These are phyloP conservation scores for Drosophila tani DNA, from an alignment of 1,140 invertebrate genomes.

Conservation along the genomic window DNA sequence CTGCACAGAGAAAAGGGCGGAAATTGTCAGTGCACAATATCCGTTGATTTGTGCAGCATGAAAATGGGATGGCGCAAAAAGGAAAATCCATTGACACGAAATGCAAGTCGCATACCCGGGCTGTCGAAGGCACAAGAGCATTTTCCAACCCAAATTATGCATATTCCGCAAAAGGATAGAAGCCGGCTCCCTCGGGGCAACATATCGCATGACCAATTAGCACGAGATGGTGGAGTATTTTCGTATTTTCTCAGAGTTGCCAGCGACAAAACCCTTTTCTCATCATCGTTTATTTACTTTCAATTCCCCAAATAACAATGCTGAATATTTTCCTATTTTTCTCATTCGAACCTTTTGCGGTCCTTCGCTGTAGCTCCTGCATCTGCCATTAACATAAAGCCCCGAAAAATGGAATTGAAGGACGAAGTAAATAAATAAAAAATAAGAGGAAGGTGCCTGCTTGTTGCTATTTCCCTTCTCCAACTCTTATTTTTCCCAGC, in stretches of 20 bases:
- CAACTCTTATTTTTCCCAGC: slow-evolving; percentile 4
- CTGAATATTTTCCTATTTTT: slow-evolving; percentile 66
- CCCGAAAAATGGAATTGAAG: slow-evolving; percentile 29
- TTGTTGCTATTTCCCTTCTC: slow-evolving; percentile 9
- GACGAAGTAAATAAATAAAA: slow-evolving; percentile 55
- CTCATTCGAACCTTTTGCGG: slow-evolving; percentile 43
- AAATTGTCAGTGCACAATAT: slow-evolving; percentile 82
- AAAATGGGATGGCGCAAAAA: slow-evolving; percentile 50
- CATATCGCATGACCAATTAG: slow-evolving; percentile 77
- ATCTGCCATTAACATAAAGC: slow-evolving; percentile 53
- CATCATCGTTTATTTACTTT: slow-evolving; percentile 67
- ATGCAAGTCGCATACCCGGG: slow-evolving; percentile 40
- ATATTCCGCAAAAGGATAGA: slow-evolving; percentile 29
- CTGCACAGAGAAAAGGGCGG: slow-evolving; percentile 49
- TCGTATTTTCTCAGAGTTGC: slow-evolving; percentile 3
- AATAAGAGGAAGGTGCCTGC: slow-evolving; percentile 39
- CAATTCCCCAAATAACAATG: slow-evolving; percentile 70
- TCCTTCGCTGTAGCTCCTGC: slow-evolving; percentile 12
- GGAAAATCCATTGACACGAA: slow-evolving; percentile 69
- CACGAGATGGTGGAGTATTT: slow-evolving; percentile 28
- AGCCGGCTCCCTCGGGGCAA: neutral
- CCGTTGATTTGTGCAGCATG: slow-evolving; percentile 81
- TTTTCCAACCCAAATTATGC: slow-evolving; percentile 38
- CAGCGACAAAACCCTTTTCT: slow-evolving; percentile 32
- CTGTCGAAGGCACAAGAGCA: slow-evolving; percentile 19